Evolutionary conservation across 2,797 vertebrate species (phyloP).

Genomic region (Hirundo rustica): DNA sequence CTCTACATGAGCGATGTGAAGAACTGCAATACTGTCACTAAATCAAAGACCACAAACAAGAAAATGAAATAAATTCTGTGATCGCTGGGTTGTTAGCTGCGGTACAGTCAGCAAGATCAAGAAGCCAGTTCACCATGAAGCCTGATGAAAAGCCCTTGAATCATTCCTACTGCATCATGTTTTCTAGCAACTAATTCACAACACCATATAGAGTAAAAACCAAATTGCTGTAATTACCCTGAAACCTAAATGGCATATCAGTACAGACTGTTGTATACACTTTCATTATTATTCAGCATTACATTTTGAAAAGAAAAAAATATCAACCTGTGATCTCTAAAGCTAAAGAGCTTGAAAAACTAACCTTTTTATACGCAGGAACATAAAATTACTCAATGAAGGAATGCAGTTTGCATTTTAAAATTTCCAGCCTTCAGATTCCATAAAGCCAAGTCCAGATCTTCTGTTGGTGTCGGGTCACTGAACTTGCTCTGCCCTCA

Average conservation of each 20-base stretch:
- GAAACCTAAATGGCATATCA: slow-evolving; percentile 77
- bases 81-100: slow-evolving; percentile 70
- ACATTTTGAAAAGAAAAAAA: slow-evolving; percentile 71
- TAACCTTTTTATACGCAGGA: neutral
- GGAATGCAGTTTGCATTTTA: neutral
- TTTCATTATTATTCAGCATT: slow-evolving; percentile 73
- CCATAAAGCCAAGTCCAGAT: neutral
- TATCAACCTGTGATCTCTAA: slow-evolving; percentile 66
- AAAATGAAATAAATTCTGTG: slow-evolving; percentile 65
- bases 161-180: slow-evolving; percentile 67
- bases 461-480: neutral
- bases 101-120: slow-evolving; percentile 74
- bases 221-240: slow-evolving; percentile 82
- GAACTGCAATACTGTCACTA: neutral
- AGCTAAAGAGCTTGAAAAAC: slow-evolving; percentile 51
- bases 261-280: slow-evolving; percentile 72
- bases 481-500: neutral
- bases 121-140: slow-evolving; percentile 69
- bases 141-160: slow-evolving; percentile 76
- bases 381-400: neutral
- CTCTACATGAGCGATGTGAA: neutral
- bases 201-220: slow-evolving; percentile 77
- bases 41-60: slow-evolving; percentile 35
- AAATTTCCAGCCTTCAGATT: neutral
- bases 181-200: slow-evolving; percentile 74